phyloP scores from a whole-genome alignment of 1,140 invertebrate species.

The Hycleus phaleratus region DNA sequence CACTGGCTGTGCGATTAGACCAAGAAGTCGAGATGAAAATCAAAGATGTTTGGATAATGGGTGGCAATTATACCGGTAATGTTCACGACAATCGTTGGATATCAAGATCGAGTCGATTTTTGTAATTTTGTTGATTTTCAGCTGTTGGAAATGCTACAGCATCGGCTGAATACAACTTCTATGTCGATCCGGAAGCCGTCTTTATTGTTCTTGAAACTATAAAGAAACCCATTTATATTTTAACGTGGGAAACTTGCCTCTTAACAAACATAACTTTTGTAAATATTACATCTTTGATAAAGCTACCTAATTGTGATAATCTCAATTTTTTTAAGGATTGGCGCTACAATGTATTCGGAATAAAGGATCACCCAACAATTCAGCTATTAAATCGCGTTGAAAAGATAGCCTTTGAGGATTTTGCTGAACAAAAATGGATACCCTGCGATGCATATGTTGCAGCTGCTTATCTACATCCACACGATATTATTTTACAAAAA shows the following conservation, averaged over 20 bases:
- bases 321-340: slow-evolving; percentile 45
- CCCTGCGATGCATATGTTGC: slow-evolving; percentile 52
- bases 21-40: slow-evolving; percentile 52
- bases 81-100: neutral
- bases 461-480: slow-evolving; percentile 45
- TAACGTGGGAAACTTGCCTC: slow-evolving; percentile 58
- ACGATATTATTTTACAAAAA: slow-evolving; percentile 33
- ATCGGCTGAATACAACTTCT: slow-evolving; percentile 74
- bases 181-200: slow-evolving; percentile 69
- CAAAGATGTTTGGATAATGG: slow-evolving; percentile 64
- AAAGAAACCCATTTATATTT: slow-evolving; percentile 49
- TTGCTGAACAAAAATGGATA: slow-evolving; percentile 39
- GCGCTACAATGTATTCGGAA: slow-evolving; percentile 45
- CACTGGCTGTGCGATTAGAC: slow-evolving; percentile 60
- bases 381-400: slow-evolving; percentile 50
- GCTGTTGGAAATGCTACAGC: slow-evolving; percentile 56
- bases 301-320: neutral
- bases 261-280: slow-evolving; percentile 44
- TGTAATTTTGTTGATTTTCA: slow-evolving; percentile 4
- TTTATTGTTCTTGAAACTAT: slow-evolving; percentile 54
- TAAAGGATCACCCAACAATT: slow-evolving; percentile 40
- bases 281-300: slow-evolving; percentile 25
- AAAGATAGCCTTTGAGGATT: slow-evolving; percentile 34
- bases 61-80: slow-evolving; percentile 63
- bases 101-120: neutral